Evolutionary conservation across 2,113 vertebrate species (phyloP).

Genomic region (Andinoacara biseriatus): DNA sequence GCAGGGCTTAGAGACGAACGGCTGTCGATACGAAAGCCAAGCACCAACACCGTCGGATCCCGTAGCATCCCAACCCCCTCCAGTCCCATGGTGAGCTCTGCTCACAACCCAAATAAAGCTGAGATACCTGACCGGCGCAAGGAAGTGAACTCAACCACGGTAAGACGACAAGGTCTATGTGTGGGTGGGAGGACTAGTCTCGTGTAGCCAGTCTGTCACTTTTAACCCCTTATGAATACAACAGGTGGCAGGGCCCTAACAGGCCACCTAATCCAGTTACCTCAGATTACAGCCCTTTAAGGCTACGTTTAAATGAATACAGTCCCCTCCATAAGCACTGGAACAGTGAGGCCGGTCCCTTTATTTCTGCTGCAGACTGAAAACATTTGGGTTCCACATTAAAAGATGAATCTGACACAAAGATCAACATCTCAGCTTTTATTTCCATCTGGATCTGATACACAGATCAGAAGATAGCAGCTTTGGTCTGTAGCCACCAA

Average conservation of each 20-base stretch:
- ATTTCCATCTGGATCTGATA: no score
- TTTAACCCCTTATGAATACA: conserved; percentile 6
- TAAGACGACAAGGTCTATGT: conserved; percentile 58
- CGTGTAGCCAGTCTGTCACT: background rate
- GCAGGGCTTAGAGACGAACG: conserved; percentile 87
- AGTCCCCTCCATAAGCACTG: no score
- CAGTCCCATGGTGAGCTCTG: conserved; percentile 93
- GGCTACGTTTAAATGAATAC: conserved; percentile 6
- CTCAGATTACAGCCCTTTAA: conserved; percentile 24
- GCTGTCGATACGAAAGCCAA: conserved; percentile 82
- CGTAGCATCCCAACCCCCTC: conserved; percentile 86
- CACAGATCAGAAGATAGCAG: no score
- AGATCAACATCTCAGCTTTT: no score
- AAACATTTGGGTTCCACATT: no score
- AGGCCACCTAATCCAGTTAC: conserved; percentile 37
- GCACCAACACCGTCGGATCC: conserved; percentile 79
- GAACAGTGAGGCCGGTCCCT: no score
- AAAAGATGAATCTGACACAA: no score
- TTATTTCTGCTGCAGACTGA: no score
- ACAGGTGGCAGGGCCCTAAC: conserved; percentile 24
- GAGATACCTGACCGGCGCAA: conserved; percentile 92
- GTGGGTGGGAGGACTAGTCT: background rate
- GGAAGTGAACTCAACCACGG: conserved; percentile 82
- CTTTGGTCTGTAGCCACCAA: no score
- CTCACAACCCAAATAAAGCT: conserved; percentile 93